Evolutionary conservation across 2,888 invertebrate species (phyloP).

Genomic region (Silvanus unidentatus): DNA sequence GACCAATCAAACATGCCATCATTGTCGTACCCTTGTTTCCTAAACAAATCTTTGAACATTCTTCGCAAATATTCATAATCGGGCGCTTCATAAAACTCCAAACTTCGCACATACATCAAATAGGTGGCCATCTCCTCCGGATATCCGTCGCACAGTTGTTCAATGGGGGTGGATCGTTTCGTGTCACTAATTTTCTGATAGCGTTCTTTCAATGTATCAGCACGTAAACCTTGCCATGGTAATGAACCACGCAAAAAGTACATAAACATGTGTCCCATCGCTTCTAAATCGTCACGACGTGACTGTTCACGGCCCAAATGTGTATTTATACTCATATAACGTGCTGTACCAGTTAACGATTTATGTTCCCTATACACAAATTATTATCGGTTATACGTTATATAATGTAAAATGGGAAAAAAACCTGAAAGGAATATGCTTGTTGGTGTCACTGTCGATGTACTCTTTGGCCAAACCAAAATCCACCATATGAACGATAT

Average conservation of each 20-base stretch:
- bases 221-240: slow-evolving; percentile 99
- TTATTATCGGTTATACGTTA: slow-evolving; percentile 1
- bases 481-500: slow-evolving; percentile 99
- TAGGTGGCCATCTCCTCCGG: slow-evolving; percentile 97
- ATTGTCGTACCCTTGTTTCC: slow-evolving; percentile 76
- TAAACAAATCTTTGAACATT: slow-evolving; percentile 89
- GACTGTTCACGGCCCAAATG: slow-evolving; percentile 99
- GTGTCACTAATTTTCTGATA: slow-evolving; percentile 99
- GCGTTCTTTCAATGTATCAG: slow-evolving; percentile 97
- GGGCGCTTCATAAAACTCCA: slow-evolving; percentile 99
- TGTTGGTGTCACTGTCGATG: slow-evolving; percentile 99
- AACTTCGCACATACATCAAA: slow-evolving; percentile 86
- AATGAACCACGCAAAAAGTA: slow-evolving; percentile 99
- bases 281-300: slow-evolving; percentile 97
- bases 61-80: slow-evolving; percentile 97
- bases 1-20: slow-evolving; percentile 95
- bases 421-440: slow-evolving; percentile 92
- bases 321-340: slow-evolving; percentile 99
- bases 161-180: slow-evolving; percentile 96
- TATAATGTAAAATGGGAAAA: not conserved
- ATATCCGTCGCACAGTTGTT: slow-evolving; percentile 78
- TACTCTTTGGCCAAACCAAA: slow-evolving; percentile 99
- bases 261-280: slow-evolving; percentile 99
- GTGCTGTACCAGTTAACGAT: slow-evolving; percentile 98
- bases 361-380: slow-evolving; percentile 86